Base-by-base conservation (phyloP, 2,113 vertebrate genomes). In the Talpa occidentalis region DNA sequence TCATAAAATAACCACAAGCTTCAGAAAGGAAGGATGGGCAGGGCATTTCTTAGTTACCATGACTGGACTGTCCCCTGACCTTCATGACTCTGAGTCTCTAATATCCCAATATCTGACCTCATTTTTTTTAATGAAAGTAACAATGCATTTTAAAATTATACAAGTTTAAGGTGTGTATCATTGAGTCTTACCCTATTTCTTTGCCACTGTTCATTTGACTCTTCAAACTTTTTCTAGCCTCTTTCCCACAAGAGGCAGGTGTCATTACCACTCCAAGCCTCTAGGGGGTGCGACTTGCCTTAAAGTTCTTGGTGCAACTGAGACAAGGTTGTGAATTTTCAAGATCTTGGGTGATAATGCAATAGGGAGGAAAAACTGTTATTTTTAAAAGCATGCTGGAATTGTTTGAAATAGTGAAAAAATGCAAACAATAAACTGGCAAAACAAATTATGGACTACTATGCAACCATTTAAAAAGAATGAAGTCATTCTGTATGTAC, bases 211-310 rank as follows among this genome's bases (percentile, higher is more conserved):
- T 40, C 69, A 70, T 40, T 35, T 12, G 22, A 70, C 69, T 40
- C 32, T 49, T 49, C 16, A 22, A 22, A 32, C 19, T 30, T 64
- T 14, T 35, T 35, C 66, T 35, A 35, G 17, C 19, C 15, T 73
- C 67, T 94, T 76, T 82, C 16, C 26, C n/a, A 52, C 26, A n/a
- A 59, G 70, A 0, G 28, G 79, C 21, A 94, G 56, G 37, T 78
- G 88, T 54, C 67, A 78, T 93, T 84, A 94, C 84, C 72, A 94
- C 11, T 15, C 30, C 2, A 47, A 28, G 28, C 95, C 97, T 96
- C 94, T 95, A 97, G 96, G 42, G 94, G 97, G 93, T 94, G 93
- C 90, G 95, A 84, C 93, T 84, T 93, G 93, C 84, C 52, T 94
- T 93, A 91, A 79, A 96, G 91, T 98, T 64, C 97, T 76, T 19